phyloP scores from a whole-genome alignment of 2,888 invertebrate genomes.

The Andrena bicolor region DNA sequence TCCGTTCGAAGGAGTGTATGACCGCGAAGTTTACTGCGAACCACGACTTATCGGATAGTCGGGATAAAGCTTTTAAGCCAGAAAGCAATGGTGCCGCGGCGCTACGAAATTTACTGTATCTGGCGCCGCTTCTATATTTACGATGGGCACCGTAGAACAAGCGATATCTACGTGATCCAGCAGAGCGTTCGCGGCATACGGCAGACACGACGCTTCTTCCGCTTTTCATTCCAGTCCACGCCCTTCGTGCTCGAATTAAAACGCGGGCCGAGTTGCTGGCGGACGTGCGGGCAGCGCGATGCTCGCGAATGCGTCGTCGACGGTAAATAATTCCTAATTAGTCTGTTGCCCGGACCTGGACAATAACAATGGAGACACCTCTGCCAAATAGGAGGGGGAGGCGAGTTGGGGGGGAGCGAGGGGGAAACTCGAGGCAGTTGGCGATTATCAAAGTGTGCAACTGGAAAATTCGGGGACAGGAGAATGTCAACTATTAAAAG shows the following conservation, averaged over 20 bases:
- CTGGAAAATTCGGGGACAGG: too few species aligned
- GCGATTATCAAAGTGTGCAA: too few species aligned
- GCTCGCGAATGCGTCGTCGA: slow-evolving; percentile 56
- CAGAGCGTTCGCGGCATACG: slow-evolving; percentile 51
- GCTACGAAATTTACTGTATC: slow-evolving; percentile 71
- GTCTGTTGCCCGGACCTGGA: slow-evolving; percentile 40
- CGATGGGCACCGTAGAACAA: slow-evolving; percentile 65
- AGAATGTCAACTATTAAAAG: too few species aligned
- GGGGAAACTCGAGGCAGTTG: neutral
- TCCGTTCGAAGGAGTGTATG: neutral
- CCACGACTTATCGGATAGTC: neutral
- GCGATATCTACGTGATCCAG: slow-evolving; percentile 69
- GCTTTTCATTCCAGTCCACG: slow-evolving; percentile 69
- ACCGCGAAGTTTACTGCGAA: neutral
- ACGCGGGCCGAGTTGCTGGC: slow-evolving; percentile 57
- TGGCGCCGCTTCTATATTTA: slow-evolving; percentile 74
- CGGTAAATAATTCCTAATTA: slow-evolving; percentile 68
- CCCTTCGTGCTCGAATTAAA: slow-evolving; percentile 67
- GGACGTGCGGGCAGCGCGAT: slow-evolving; percentile 59
- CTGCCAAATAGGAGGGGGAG: too few species aligned
- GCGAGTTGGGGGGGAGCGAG: neutral
- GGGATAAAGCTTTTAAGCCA: slow-evolving; percentile 4
- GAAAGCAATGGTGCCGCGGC: slow-evolving; percentile 25
- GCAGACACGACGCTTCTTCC: slow-evolving; percentile 55
- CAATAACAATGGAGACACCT: slow-evolving; percentile 44